Evolutionary conservation across 2,888 invertebrate species (phyloP), one percentile per base, ranked within the genome.

Genomic region (Drosophila birchii): DNA sequence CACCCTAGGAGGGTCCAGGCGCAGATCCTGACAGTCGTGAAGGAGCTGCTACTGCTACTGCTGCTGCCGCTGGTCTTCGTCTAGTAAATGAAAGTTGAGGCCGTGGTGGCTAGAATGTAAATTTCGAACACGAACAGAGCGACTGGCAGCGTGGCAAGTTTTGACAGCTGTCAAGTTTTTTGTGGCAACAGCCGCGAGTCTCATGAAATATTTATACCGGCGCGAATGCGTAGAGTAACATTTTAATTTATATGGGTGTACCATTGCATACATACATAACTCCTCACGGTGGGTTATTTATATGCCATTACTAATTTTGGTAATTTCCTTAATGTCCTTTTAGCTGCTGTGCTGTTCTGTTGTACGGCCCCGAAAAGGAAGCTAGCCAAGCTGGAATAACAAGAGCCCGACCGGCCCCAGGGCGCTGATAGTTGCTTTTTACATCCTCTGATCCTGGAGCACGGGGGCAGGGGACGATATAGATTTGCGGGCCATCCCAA

Each of bases 291-390:
- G 62, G 38, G 82, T 85, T 81, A 82, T 86, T 77, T 84, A 88
- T 81, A 78, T 71, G 74, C 63, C 56, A 38, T 47, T 56, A 58
- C 72, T 81, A 81, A 81, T 88, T 90, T 89, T 77, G 75, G 89
- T 89, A 83, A 89, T 89, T 89, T 89, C 88, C 88, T 89, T 87
- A 89, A 89, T 90, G 90, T 81, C 88, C 83, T 70, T 66, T 78
- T 43, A 55, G 62, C 60, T 43, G 47, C 26, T 45, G 32, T 38
- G 69, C 58, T 23, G 47, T 20, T 45, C 41, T 38, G 57, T 53
- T 18, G 47, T 32, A 23, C 9, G 45, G 45, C 57, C 36, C 29
- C 43, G 49, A 74, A 61, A 53, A 66, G 63, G 72, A 76, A 73
- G 55, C 57, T 45, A 67, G 75, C 54, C 58, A 58, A 75, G 73